Base-by-base conservation (phyloP, 2,888 invertebrate genomes). In the Taenaris catops region DNA sequence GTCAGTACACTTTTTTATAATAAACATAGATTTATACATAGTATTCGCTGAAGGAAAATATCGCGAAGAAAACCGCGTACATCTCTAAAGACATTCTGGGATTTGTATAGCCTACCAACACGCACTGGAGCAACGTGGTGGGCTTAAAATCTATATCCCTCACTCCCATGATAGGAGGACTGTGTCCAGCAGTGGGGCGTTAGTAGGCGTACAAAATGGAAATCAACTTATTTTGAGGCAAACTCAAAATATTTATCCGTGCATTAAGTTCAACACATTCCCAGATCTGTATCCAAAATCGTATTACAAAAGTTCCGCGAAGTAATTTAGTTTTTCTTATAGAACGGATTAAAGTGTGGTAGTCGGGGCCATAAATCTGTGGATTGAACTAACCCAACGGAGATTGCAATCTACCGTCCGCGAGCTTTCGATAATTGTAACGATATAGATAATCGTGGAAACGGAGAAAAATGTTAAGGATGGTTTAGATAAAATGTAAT, bases 371-470 rank as follows among this genome's bases (percentile, higher is more conserved):
- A 79, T 83, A 80, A 81, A 80, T 80, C 75, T 70, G 56, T 62
- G 69, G 78, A 76, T 78, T 76, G 70, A 78, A 72, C 76, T 63
- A 69, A 76, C 79, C 72, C 65, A 76, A 78, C 74, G 62, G 56
- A 74, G 80, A 81, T 80, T 70, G 71, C 71, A 60, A 83, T 81
- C 81, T 70, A 45, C 55, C 67, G 64, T 65, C 65, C 64, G 63
- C 68, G 61, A 58, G 61, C 58, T 51, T 63, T 71, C 72, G 79
- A 76, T 81, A 81, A 81, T 78, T 79, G 78, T 72, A 55, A 63
- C 58, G 71, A 73, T 71, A 71, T 71, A 67, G 67, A 69, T 71
- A 67, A 44, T 69, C 64, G 57, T 40, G 41, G 43, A 50, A 45
- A 43, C 38, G 41, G 46, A 39, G 44, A 45, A 49, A 49, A 47